Evolutionary conservation across 2,113 vertebrate species (phyloP).

Genomic region (Notiomystis cincta): DNA sequence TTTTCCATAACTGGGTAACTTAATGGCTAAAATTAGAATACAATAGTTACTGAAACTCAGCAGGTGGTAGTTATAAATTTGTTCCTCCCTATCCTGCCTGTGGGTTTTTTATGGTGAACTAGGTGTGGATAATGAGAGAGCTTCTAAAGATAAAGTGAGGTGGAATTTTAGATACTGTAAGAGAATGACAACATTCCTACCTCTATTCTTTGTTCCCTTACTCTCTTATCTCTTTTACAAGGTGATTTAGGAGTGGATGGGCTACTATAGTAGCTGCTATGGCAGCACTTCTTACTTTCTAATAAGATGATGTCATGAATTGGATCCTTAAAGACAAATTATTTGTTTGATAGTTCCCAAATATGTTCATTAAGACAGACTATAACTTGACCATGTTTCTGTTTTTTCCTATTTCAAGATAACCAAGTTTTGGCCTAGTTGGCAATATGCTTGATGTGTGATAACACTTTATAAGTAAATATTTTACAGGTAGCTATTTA

Average conservation of each 20-base stretch:
- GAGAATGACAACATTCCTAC: background rate
- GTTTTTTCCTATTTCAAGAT: background rate
- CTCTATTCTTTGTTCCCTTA: background rate
- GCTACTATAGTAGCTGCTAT: background rate
- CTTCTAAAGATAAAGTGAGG: background rate
- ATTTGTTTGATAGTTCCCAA: background rate
- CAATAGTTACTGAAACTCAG: background rate
- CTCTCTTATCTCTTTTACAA: background rate
- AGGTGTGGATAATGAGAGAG: background rate
- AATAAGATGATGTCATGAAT: background rate
- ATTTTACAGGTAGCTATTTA: background rate
- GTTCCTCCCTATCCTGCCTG: background rate
- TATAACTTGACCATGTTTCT: background rate
- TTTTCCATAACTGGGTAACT: background rate
- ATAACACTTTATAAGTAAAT: background rate
- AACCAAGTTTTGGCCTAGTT: background rate
- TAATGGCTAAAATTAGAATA: background rate
- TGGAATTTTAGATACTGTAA: background rate
- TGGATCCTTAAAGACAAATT: background rate
- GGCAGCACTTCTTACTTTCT: background rate
- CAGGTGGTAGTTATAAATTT: background rate
- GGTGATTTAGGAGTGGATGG: background rate
- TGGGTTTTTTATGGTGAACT: background rate
- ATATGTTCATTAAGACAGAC: accelerated
- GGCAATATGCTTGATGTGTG: background rate